Conservation (phyloP, 2,797 vertebrate genomes). For the Argya squamiceps region DNA sequence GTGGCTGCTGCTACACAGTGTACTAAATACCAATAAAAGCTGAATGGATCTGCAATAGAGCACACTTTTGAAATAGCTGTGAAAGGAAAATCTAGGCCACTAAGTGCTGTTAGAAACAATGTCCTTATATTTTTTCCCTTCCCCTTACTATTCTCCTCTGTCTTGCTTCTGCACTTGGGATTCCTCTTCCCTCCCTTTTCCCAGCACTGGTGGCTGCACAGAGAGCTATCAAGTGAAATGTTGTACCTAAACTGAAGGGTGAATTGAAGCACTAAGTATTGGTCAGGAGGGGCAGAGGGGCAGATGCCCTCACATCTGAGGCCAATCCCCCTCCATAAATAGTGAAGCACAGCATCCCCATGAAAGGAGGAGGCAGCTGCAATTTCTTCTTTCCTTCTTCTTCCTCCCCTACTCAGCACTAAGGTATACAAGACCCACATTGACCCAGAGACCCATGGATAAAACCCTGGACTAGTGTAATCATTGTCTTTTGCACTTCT, state of each 20-base stretch:
- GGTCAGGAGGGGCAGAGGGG: not conserved
- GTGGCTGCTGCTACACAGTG: constrained; percentile 48
- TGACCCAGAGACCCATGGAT: not conserved
- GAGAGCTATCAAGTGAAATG: constrained; percentile 43
- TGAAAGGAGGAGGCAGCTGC: not conserved
- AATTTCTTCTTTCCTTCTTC: not conserved
- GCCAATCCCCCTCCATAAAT: constrained; percentile 15
- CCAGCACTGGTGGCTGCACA: not conserved
- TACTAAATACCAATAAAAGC: constrained; percentile 61
- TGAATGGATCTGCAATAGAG: constrained; percentile 59
- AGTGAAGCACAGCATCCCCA: not conserved
- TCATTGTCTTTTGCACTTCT: not conserved
- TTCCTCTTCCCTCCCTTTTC: constrained; percentile 32
- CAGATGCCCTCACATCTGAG: constrained; percentile 42
- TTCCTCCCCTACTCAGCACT: not conserved
- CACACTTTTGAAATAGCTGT: constrained; percentile 52
- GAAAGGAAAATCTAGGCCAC: constrained; percentile 59
- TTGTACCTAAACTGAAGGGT: constrained; percentile 40
- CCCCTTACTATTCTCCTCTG: constrained; percentile 14
- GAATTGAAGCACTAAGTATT: constrained; percentile 25
- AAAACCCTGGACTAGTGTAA: not conserved
- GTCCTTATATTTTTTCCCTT: constrained; percentile 21
- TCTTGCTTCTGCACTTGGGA: constrained; percentile 33
- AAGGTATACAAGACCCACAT: rapidly evolving
- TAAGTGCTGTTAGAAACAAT: constrained; percentile 55